Base-by-base conservation (phyloP, 2,888 invertebrate species). In the Epistrophella euchroma region DNA sequence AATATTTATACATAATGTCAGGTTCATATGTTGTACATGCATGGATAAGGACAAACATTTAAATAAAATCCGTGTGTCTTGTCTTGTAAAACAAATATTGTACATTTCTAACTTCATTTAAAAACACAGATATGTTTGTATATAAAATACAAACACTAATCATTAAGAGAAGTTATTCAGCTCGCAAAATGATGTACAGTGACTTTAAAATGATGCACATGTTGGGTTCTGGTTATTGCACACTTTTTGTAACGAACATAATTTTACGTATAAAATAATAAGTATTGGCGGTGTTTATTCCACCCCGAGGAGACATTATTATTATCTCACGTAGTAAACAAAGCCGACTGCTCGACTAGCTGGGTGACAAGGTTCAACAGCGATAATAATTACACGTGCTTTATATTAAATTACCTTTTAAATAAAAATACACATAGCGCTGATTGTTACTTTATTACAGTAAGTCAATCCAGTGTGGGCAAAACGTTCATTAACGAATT, bases 371-470 rank as follows among this genome's bases (percentile, higher is more conserved):
- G 64, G 74, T 32, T 66, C 74, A 66, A 50, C 74, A 71, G 70
- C 58, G 60, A 80, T 71, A 75, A 80, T 85, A 85, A 85, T 85
- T 80, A 80, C 80, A 75, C 56, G 75, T 75, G 80, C 80, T 80
- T 80, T 75, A 76, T 80, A 85, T 85, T 85, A 76, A 80, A 85
- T 85, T 85, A 80, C 75, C 66, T 58, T 80, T 84, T 70, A 80
- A 85, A 80, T 58, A 80, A 85, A 84, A 84, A 75, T 76, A 58
- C 75, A 75, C 80, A 80, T 75, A 75, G 75, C 80, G 75, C 80
- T 80, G 80, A 84, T 84, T 84, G 84, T 80, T 84, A 84, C 84
- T 84, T 80, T 84, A 84, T 84, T 84, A 85, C 60, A 43, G 84
- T 73, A 80, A 85, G 80, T 76, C 80, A 85, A 80, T 66, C 68